Percentiles rank a stretch among this genome's conserved stretches.
Evolutionary conservation across 2,113 vertebrate species (phyloP).

Genomic region (Nettapus auritus): DNA sequence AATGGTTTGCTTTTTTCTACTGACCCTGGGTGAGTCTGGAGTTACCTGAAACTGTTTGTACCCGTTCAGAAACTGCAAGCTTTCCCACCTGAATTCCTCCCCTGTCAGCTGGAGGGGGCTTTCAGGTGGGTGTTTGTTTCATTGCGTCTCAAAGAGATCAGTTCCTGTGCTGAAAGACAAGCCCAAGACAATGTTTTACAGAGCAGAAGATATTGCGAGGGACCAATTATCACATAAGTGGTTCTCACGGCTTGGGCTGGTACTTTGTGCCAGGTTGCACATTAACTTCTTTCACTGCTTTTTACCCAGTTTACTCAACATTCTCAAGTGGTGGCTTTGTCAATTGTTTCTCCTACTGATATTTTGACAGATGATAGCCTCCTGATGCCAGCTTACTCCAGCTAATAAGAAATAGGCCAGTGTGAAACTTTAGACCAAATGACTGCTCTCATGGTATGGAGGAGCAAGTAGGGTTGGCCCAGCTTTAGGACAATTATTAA

Average conservation of each 20-base stretch:
- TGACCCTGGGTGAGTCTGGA: conserved; percentile 67
- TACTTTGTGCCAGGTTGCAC: conserved; percentile 80
- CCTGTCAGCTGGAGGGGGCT: conserved; percentile 59
- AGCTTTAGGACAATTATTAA: conserved; percentile 45
- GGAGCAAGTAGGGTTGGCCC: conserved; percentile 4
- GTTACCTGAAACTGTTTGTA: conserved; percentile 77
- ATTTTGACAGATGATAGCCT: conserved; percentile 83
- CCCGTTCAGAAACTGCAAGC: conserved; percentile 68
- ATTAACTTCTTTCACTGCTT: conserved; percentile 85
- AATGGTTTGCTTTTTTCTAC: conserved; percentile 22
- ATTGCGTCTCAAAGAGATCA: conserved; percentile 77
- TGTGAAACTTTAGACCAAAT: conserved; percentile 72
- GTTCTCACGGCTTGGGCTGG: conserved; percentile 85
- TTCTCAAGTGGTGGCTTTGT: conserved; percentile 87
- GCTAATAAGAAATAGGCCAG: conserved; percentile 76
- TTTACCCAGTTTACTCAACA: conserved; percentile 75
- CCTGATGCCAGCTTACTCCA: conserved; percentile 75
- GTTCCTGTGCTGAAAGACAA: conserved; percentile 87
- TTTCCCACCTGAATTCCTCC: conserved; percentile 79
- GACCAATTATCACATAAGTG: conserved; percentile 80
- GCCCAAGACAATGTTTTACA: conserved; percentile 77
- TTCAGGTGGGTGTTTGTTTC: conserved; percentile 78
- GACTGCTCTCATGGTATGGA: conserved; percentile 41
- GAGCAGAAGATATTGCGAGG: conserved; percentile 77
- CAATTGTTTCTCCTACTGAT: conserved; percentile 82